Evolutionary conservation across 2,797 vertebrate genomes (phyloP).

Genomic region (Dendrocincla tyrannina): DNA sequence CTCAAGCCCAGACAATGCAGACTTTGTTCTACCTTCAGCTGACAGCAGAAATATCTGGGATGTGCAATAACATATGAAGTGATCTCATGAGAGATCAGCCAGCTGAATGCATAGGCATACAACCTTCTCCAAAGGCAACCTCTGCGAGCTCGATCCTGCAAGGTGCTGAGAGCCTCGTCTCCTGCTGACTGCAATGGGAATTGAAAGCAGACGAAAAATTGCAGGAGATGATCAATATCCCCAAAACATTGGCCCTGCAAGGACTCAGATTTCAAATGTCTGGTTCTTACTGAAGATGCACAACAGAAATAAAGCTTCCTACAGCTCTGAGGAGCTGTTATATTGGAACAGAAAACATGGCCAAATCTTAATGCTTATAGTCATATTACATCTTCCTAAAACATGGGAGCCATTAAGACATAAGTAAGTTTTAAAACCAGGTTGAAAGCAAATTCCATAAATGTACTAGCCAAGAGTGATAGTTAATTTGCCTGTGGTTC

Average conservation of each 20-base stretch:
- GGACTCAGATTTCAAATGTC: conserved; percentile 38
- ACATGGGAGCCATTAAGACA: neutral
- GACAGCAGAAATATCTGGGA: conserved; percentile 16
- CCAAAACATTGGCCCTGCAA: neutral
- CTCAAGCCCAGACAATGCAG: neutral
- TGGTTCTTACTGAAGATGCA: conserved; percentile 23
- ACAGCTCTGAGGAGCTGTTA: neutral
- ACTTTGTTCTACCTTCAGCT: neutral
- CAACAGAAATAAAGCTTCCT: conserved; percentile 42
- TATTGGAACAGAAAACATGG: neutral
- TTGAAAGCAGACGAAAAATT: conserved; percentile 9
- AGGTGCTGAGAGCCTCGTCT: neutral
- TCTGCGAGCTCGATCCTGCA: neutral
- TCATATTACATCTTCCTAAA: neutral
- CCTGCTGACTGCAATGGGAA: neutral
- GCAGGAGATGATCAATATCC: conserved; percentile 34
- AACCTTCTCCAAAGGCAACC: neutral
- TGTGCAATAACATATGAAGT: neutral
- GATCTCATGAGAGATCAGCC: neutral
- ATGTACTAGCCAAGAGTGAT: neutral
- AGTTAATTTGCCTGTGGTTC: neutral
- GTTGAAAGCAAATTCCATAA: neutral
- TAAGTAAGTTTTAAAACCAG: neutral
- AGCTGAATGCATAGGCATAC: neutral
- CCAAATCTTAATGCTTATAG: neutral